These are phyloP conservation scores for Goniozus legneri DNA, from an alignment of 1,140 invertebrate species.

Conservation along the genomic window DNA sequence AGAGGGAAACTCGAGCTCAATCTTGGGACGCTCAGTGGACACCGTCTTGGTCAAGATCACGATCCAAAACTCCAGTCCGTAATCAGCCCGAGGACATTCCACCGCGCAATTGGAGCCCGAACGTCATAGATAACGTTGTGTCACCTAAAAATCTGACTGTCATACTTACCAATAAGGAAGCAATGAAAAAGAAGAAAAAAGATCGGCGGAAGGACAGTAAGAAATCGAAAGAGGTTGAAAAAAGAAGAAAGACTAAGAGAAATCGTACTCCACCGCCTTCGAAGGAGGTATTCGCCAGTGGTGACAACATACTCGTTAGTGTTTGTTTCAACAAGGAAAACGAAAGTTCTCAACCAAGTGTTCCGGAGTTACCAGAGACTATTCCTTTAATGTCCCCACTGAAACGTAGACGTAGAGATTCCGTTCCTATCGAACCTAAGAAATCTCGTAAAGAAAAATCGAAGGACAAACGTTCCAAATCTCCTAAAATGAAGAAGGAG, in stretches of 20 bases:
- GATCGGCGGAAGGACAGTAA: constrained; percentile 54
- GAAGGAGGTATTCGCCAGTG: constrained; percentile 88
- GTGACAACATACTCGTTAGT: constrained; percentile 87
- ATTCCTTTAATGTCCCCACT: constrained; percentile 46
- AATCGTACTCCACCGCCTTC: constrained; percentile 63
- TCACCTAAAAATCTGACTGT: constrained; percentile 55
- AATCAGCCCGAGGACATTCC: constrained; percentile 35
- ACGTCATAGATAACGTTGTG: constrained; percentile 32
- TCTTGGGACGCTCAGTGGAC: constrained; percentile 50
- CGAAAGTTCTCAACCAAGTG: constrained; percentile 35
- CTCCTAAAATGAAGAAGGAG: constrained; percentile 50
- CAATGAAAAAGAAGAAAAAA: constrained; percentile 59
- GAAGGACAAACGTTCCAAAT: constrained; percentile 54
- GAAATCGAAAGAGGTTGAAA: constrained; percentile 49
- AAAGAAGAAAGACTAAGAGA: constrained; percentile 55
- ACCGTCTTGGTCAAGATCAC: constrained; percentile 52
- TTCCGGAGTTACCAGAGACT: constrained; percentile 44
- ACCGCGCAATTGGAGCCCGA: constrained; percentile 40
- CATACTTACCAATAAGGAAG: constrained; percentile 57
- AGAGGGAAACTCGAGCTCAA: constrained; percentile 23
- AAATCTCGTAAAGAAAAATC: constrained; percentile 50
- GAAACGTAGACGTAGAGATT: constrained; percentile 42
- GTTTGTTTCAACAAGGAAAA: constrained; percentile 83
- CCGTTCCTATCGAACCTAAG: constrained; percentile 37
- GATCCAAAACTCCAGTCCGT: constrained; percentile 50